phyloP scores from a whole-genome alignment of 1,140 invertebrate genomes.

The Magallana angulata region DNA sequence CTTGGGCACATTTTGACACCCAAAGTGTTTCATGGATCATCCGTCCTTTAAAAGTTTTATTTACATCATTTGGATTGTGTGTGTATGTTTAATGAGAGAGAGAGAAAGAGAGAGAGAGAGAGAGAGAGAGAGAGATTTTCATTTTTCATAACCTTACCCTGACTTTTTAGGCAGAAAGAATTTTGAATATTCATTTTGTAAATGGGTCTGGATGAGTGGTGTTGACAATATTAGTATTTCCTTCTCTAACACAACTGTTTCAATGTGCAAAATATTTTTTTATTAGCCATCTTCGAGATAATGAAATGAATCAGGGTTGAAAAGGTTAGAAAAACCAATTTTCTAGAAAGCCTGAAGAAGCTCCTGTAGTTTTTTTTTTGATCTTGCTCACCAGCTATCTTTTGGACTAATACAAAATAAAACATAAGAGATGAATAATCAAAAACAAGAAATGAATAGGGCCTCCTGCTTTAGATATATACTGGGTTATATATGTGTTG shows the following conservation, averaged over 20 bases:
- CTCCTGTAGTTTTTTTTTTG: not conserved
- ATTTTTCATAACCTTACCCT: too few species aligned
- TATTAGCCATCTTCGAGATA: not conserved
- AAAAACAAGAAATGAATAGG: too few species aligned
- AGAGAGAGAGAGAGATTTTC: too few species aligned
- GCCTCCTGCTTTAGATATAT: too few species aligned
- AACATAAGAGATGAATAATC: too few species aligned
- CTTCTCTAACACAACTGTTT: not conserved
- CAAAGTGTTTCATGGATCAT: not conserved
- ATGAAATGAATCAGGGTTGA: not conserved
- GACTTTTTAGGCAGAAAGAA: too few species aligned
- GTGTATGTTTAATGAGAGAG: too few species aligned
- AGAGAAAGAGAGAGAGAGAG: too few species aligned
- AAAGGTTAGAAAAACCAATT: conserved; percentile 10
- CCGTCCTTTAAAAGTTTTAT: not conserved
- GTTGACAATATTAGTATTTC: not conserved
- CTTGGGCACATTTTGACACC: not conserved
- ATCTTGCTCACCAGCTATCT: too few species aligned
- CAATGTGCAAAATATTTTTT: conserved; percentile 2
- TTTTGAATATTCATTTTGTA: not conserved
- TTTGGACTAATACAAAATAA: too few species aligned
- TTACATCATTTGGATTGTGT: not conserved
- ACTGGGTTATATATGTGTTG: too few species aligned
- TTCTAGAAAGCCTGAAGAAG: not conserved
- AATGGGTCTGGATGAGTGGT: not conserved